Conservation (phyloP, 35 echinoderm and acorn worm species). For the Apostichopus californicus region DNA sequence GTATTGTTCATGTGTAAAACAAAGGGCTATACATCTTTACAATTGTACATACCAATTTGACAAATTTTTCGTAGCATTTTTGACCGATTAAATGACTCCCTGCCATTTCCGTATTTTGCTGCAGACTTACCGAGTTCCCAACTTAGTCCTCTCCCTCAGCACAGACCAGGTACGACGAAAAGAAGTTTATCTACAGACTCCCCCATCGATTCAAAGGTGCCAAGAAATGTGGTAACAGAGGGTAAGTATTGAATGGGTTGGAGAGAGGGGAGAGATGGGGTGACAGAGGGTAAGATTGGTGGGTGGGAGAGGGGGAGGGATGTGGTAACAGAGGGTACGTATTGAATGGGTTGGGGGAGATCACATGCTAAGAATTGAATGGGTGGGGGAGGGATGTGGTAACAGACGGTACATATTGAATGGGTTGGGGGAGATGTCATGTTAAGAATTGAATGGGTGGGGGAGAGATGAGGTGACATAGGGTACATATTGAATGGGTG, state of each 20-base stretch:
- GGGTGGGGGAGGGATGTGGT: too few relatives aligned
- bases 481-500: too few relatives aligned
- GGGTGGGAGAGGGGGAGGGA: slow-evolving; percentile 5
- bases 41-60: too few relatives aligned
- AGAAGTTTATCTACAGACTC: slow-evolving; percentile 70
- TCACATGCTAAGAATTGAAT: too few relatives aligned
- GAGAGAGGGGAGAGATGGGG: too few relatives aligned
- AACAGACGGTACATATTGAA: background rate
- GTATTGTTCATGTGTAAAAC: too few relatives aligned
- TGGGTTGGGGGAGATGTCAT: too few relatives aligned
- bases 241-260: slow-evolving; percentile 32
- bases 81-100: too few relatives aligned
- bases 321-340: slow-evolving; percentile 74
- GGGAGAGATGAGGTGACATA: background rate
- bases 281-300: background rate
- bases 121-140: slow-evolving; percentile 5
- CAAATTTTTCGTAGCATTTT: too few relatives aligned
- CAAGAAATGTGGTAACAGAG: slow-evolving; percentile 72
- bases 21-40: too few relatives aligned
- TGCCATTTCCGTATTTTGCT: background rate
- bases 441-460: too few relatives aligned
- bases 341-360: background rate
- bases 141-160: slow-evolving; percentile 5
- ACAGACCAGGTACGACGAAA: slow-evolving; percentile 48
- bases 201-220: slow-evolving; percentile 44